A percentile compares a stretch with the other conserved stretches of the same genome.
phyloP scores from a whole-genome alignment of 64 coral and sea anemone genomes.

The Pachyseris speciosa region DNA sequence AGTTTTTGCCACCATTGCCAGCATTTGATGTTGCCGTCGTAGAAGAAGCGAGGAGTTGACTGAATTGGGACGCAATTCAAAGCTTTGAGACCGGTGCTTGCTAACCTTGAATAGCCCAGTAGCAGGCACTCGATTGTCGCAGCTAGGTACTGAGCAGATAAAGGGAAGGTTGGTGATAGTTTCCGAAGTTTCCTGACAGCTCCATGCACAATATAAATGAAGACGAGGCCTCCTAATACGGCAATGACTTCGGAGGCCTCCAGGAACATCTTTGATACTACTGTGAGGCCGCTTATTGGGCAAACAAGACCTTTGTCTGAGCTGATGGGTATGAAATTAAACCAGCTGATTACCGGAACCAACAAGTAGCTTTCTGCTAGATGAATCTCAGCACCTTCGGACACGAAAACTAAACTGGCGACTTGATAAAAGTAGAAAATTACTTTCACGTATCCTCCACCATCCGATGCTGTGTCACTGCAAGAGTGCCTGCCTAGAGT shows the following conservation, averaged over 20 bases:
- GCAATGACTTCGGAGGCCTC: constrained; percentile 16
- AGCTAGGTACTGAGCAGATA: constrained; percentile 35
- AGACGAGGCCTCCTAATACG: not conserved
- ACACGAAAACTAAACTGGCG: constrained; percentile 27
- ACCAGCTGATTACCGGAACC: constrained; percentile 9
- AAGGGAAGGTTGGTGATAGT: not conserved
- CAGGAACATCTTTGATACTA: constrained; percentile 7
- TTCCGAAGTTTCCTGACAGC: not conserved
- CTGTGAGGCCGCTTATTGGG: constrained; percentile 36
- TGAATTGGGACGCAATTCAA: constrained; percentile 49
- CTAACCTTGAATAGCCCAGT: constrained; percentile 45
- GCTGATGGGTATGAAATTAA: not conserved
- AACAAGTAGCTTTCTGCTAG: not conserved
- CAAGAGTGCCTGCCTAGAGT: not conserved
- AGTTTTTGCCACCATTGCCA: constrained; percentile 61
- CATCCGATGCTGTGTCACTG: not conserved
- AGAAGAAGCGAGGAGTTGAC: not conserved
- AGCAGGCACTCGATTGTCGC: constrained; percentile 38
- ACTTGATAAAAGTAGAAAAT: constrained; percentile 68
- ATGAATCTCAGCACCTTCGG: not conserved
- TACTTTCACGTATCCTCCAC: constrained; percentile 57
- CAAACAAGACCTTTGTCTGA: not conserved
- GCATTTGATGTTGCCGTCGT: constrained; percentile 56
- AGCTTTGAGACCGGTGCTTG: not conserved
- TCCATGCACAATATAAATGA: constrained; percentile 16